Evolutionary conservation across 2,888 invertebrate species (phyloP).

Genomic region (Eupithecia subfuscata): DNA sequence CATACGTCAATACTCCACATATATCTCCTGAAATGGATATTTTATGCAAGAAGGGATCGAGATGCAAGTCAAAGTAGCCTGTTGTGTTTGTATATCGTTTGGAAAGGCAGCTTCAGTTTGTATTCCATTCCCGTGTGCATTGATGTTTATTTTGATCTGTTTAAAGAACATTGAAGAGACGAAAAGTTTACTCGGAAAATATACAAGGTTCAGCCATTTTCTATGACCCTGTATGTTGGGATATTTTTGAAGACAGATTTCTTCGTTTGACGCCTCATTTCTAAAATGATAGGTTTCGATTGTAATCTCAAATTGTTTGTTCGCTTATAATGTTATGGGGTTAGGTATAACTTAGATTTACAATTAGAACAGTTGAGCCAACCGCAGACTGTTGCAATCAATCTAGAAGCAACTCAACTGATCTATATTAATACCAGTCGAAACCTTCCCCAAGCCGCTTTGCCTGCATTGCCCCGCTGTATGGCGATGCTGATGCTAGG

Average conservation of each 20-base stretch:
- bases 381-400: neutral
- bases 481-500: neutral
- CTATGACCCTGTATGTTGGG: neutral
- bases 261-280: neutral
- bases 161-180: slow-evolving; percentile 2
- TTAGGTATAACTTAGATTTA: neutral
- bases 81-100: slow-evolving; percentile 41
- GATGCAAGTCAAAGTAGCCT: slow-evolving; percentile 42
- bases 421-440: neutral
- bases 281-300: neutral
- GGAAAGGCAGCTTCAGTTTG: slow-evolving; percentile 29
- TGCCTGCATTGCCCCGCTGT: neutral
- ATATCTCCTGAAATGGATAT: slow-evolving; percentile 36
- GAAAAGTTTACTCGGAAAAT: neutral
- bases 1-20: slow-evolving; percentile 24
- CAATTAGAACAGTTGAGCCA: neutral
- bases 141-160: slow-evolving; percentile 21
- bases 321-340: neutral
- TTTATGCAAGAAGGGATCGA: slow-evolving; percentile 34
- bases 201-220: neutral
- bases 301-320: neutral
- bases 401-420: neutral
- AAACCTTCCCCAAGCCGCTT: neutral
- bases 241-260: neutral
- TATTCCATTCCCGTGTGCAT: slow-evolving; percentile 37